phyloP scores from a whole-genome alignment of 2,888 invertebrate genomes.

The Hypsopygia costalis region DNA sequence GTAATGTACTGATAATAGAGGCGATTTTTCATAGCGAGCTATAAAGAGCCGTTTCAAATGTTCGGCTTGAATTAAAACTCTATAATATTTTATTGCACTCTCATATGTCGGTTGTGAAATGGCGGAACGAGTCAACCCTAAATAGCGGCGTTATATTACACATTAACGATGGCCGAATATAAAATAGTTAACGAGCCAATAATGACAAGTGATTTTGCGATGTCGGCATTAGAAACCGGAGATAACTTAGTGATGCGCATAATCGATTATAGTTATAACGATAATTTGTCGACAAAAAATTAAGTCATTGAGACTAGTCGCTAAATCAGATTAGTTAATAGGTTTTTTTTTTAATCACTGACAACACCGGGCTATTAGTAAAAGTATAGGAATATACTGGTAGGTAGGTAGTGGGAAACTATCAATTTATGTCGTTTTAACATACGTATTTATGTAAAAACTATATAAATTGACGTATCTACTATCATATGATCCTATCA shows the following conservation, averaged over 20 bases:
- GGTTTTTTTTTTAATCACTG: too few species aligned
- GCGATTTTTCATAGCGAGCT: too few species aligned
- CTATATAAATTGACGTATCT: too few species aligned
- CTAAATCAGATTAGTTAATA: constrained; percentile 1
- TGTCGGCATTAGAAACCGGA: constrained; percentile 17
- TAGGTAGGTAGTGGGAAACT: too few species aligned
- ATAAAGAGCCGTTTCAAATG: neutral
- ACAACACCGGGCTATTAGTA: too few species aligned
- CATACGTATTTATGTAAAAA: too few species aligned
- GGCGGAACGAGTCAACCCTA: constrained; percentile 12
- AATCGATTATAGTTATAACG: neutral
- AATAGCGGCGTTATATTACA: constrained; percentile 15
- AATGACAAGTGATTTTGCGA: constrained; percentile 22
- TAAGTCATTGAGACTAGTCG: too few species aligned
- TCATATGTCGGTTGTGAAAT: neutral
- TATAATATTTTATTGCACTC: neutral
- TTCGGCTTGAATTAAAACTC: neutral
- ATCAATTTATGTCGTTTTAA: too few species aligned
- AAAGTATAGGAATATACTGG: neutral
- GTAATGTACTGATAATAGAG: too few species aligned
- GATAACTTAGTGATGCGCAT: constrained; percentile 3
- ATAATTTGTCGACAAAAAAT: neutral
- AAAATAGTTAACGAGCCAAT: constrained; percentile 20
- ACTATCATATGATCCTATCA: too few species aligned
- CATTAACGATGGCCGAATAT: constrained; percentile 15